Percentiles rank a stretch among this genome's conserved stretches.
Conservation (phyloP, 2,888 invertebrate species). For the Lordiphosa andalusiaca region DNA sequence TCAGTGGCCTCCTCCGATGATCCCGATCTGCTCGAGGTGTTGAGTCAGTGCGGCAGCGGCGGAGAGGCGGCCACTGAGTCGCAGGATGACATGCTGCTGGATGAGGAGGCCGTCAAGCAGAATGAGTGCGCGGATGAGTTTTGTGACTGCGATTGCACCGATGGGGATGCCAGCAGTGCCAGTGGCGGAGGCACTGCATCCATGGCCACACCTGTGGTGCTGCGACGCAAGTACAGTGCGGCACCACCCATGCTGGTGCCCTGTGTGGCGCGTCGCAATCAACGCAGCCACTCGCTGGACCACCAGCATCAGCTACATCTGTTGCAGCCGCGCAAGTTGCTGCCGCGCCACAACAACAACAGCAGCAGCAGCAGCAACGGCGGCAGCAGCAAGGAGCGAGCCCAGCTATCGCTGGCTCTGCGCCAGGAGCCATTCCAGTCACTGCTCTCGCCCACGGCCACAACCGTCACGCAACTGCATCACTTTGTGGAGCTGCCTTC, state of each 20-base stretch:
- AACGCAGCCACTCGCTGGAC: constrained; percentile 78
- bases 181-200: constrained; percentile 52
- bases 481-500: constrained; percentile 80
- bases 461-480: constrained; percentile 50
- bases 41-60: constrained; percentile 77
- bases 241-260: constrained; percentile 75
- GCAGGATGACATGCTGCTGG: constrained; percentile 66
- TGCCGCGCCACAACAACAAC: constrained; percentile 45
- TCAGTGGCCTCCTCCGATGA: constrained; percentile 79
- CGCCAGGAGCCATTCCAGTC: constrained; percentile 80
- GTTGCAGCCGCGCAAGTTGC: constrained; percentile 56
- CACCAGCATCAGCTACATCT: constrained; percentile 57
- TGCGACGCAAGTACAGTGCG: constrained; percentile 76
- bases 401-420: constrained; percentile 77
- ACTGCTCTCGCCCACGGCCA: constrained; percentile 68
- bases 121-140: constrained; percentile 77
- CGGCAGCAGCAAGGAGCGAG: constrained; percentile 61
- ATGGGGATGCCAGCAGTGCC: constrained; percentile 72
- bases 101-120: constrained; percentile 45
- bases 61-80: constrained; percentile 73
- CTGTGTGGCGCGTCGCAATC: constrained; percentile 62
- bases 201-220: constrained; percentile 65
- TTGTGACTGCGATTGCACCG: constrained; percentile 77
- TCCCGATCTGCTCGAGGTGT: constrained; percentile 79
- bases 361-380: constrained; percentile 19